Percentiles rank a stretch among this genome's conserved stretches.
Evolutionary conservation across 1,140 invertebrate species (phyloP).

Genomic region (Hesperophylax magnus): DNA sequence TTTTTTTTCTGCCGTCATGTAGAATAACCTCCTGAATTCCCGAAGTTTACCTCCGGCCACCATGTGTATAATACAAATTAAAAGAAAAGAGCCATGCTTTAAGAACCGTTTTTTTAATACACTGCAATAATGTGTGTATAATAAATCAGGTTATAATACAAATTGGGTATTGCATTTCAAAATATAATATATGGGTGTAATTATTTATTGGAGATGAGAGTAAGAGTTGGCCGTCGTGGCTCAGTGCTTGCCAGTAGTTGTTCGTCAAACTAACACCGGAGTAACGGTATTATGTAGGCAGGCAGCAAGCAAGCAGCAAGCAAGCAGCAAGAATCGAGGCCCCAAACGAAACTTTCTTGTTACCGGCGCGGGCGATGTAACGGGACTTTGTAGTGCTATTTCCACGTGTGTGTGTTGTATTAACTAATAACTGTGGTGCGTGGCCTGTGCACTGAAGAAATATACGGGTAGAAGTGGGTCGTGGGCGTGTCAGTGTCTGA

Average conservation of each 20-base stretch:
- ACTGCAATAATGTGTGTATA: neutral
- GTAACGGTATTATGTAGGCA: neutral
- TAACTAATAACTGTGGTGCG: too few species aligned
- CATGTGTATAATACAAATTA: too few species aligned
- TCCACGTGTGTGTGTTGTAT: neutral
- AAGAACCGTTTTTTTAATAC: too few species aligned
- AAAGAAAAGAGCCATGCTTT: too few species aligned
- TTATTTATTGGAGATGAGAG: constrained; percentile 1
- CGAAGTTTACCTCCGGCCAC: too few species aligned
- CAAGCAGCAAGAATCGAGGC: neutral
- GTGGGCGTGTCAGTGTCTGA: too few species aligned
- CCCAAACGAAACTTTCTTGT: constrained; percentile 26
- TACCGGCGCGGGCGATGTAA: neutral
- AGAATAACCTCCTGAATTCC: too few species aligned
- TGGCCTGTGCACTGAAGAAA: too few species aligned
- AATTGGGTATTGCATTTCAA: neutral
- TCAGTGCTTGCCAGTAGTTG: neutral
- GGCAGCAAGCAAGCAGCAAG: too few species aligned
- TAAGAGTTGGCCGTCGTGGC: neutral
- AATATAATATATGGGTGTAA: neutral
- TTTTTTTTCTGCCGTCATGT: too few species aligned
- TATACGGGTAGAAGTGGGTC: too few species aligned
- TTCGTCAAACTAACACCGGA: neutral
- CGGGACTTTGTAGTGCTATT: neutral
- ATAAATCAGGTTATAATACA: neutral